Percentiles rank a stretch among this genome's conserved stretches.
Conservation (phyloP, 2,113 vertebrate species). For the Plecotus auritus region DNA sequence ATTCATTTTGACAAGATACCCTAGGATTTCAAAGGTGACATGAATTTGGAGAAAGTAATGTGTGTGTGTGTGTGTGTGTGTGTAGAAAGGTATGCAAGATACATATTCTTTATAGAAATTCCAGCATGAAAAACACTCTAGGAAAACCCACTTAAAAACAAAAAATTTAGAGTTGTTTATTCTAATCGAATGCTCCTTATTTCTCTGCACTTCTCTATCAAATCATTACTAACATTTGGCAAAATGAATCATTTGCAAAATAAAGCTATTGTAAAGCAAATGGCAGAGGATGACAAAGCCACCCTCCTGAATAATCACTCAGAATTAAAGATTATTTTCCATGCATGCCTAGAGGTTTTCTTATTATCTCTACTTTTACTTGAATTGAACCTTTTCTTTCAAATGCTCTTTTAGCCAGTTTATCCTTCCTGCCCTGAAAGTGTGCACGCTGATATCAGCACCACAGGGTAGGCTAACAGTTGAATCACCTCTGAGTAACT, state of each 20-base stretch:
- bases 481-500: not conserved
- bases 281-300: not conserved
- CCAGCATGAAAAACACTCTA: not conserved
- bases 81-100: not conserved
- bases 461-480: not conserved
- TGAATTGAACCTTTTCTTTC: not conserved
- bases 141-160: not conserved
- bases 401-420: not conserved
- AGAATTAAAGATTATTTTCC: not conserved
- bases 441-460: not conserved
- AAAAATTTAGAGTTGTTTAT: not conserved
- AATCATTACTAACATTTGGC: not conserved
- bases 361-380: not conserved
- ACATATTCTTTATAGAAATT: not conserved
- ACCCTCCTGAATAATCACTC: not conserved
- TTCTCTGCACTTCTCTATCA: not conserved
- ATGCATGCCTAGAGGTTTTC: not conserved
- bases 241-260: not conserved
- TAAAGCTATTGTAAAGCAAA: not conserved
- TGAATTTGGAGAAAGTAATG: not conserved
- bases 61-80: not conserved
- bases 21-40: not conserved
- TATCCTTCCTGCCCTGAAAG: not conserved
- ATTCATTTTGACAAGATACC: constrained; percentile 44
- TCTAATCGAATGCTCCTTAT: not conserved